These are phyloP conservation scores for Pelvicachromis taeniatus DNA, from an alignment of 2,113 vertebrate genomes.

Conservation along the genomic window DNA sequence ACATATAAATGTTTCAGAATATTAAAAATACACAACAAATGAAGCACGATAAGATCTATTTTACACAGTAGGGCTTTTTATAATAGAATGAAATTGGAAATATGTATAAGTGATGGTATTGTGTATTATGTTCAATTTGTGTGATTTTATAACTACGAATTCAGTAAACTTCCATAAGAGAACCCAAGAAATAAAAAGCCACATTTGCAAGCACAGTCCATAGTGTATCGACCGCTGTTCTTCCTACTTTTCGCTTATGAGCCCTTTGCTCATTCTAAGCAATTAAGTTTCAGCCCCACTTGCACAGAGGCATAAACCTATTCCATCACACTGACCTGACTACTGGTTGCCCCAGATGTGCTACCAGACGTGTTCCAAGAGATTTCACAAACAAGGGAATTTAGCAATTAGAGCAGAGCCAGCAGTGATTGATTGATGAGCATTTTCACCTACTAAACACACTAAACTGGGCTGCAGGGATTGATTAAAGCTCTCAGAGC, in stretches of 20 bases:
- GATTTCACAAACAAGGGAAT: constrained; percentile 52
- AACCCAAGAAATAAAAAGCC: neutral
- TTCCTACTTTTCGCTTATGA: neutral
- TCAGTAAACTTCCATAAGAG: neutral
- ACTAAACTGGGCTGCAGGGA: constrained; percentile 44
- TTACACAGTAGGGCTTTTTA: neutral
- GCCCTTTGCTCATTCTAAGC: neutral
- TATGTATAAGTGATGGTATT: neutral
- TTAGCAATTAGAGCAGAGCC: constrained; percentile 46
- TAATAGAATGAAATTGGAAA: neutral
- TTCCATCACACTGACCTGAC: constrained; percentile 30
- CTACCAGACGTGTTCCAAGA: constrained; percentile 10
- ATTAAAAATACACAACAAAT: neutral
- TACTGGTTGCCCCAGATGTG: constrained; percentile 16
- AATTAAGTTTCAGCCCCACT: neutral
- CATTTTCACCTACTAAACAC: constrained; percentile 29
- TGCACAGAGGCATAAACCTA: neutral
- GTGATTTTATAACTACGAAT: neutral
- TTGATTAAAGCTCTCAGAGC: constrained; percentile 52
- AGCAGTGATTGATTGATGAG: constrained; percentile 54
- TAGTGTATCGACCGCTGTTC: neutral
- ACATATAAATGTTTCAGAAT: neutral
- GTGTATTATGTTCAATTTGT: neutral
- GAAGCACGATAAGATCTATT: neutral
- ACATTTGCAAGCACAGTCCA: neutral